Percentiles rank a stretch among this genome's conserved stretches.
Conservation (phyloP, 2,113 vertebrate genomes). For the Rattus rattus region DNA sequence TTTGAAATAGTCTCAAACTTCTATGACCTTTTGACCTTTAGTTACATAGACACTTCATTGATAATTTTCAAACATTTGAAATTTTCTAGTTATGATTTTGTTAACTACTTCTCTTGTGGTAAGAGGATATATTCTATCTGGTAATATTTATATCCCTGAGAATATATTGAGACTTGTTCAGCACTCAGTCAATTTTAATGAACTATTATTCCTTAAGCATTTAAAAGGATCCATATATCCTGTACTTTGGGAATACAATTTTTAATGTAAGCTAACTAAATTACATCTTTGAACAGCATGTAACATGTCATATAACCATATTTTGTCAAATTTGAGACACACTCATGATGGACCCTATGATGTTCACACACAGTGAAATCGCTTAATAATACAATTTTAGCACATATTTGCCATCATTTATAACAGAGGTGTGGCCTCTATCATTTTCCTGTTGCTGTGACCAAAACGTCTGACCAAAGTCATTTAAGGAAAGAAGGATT, state of each 20-base stretch:
- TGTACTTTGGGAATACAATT: background rate
- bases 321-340: background rate
- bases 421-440: background rate
- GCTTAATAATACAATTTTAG: background rate
- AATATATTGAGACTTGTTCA: background rate
- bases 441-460: background rate
- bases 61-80: background rate
- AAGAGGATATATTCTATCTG: background rate
- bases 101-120: background rate
- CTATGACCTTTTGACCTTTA: background rate
- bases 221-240: background rate
- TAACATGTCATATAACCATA: background rate
- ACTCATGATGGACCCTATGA: background rate
- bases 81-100: background rate
- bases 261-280: conserved; percentile 10
- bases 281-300: background rate
- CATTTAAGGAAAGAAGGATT: background rate
- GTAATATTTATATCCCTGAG: background rate
- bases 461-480: background rate
- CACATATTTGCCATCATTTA: background rate
- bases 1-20: conserved; percentile 30
- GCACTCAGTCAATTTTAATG: background rate
- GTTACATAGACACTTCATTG: background rate
- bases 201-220: background rate
- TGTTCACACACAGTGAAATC: background rate